Percentiles rank a stretch among this genome's conserved stretches.
Conservation (phyloP, 37 sponge, comb jelly and placozoan genomes). For the Hexactinellida sp. region DNA sequence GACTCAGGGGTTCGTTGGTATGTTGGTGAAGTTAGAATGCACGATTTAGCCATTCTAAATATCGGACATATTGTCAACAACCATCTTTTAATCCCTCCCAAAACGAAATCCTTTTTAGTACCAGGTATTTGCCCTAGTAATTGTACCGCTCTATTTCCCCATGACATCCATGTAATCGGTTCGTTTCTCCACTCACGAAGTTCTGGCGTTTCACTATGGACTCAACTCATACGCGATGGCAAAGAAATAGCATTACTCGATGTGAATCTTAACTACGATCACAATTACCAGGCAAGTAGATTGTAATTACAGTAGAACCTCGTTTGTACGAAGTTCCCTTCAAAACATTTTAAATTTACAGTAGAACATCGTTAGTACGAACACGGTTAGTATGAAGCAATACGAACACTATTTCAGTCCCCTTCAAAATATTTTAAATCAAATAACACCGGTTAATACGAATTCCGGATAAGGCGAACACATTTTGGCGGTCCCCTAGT, state of each 20-base stretch:
- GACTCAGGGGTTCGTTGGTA: background rate
- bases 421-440: no score
- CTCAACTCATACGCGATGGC: background rate
- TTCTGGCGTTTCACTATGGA: background rate
- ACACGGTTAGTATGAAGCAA: no score
- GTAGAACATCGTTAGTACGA: no score
- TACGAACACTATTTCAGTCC: no score
- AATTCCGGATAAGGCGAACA: no score
- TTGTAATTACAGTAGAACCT: no score
- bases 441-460: no score
- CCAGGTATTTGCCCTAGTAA: background rate
- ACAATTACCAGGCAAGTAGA: conserved; percentile 38
- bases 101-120: background rate
- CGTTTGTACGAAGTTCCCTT: no score
- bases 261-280: conserved; percentile 41
- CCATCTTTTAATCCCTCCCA: background rate
- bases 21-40: background rate
- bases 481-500: no score
- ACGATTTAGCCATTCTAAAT: background rate
- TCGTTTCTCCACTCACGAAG: background rate
- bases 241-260: conserved; percentile 37
- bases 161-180: conserved; percentile 4
- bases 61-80: background rate
- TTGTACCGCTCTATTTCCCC: background rate
- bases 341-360: no score